Evolutionary conservation across 2,797 vertebrate species (phyloP), one percentile per base, ranked within the genome.

Genomic region (Poliocrania exsul): DNA sequence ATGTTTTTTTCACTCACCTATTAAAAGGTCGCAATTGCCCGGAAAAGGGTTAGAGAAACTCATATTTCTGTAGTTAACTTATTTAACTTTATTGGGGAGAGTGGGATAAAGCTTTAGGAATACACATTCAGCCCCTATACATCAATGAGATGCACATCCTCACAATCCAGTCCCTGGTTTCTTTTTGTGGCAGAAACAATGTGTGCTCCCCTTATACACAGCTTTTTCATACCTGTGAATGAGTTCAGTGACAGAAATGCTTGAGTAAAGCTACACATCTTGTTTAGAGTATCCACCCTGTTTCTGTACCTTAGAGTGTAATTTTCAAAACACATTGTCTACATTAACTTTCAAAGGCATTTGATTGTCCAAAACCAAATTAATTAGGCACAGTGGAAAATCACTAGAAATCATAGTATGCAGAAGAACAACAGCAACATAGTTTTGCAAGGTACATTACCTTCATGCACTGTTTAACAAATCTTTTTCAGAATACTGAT

Each of bases 81-180:
- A 7, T 50, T 74, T 72, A n/a, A 6, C 37, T 81, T 89, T 53
- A 15, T 40, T 49, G 16, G 16, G 4, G 5, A 1, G 3, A 4
- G 0, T 0, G 7, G 2, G 3, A 1, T 13, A 8, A 20, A 83
- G 8, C 1, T 33, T 19, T 65, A 83, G 15, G 11, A 62, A 54
- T 25, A 46, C 40, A 3, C 5, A 33, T 47, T 72, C 26, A 49
- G 16, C 28, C 31, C 37, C 53, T 50, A 44, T 13, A 47, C 28
- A 17, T 72, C 29, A 25, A 28, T 62, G 54, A 58, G 26, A 5
- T 20, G 6, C 28, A 72, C 21, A 44, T 31, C 28, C 13, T 60
- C 31, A 62, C 17, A 58, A 17, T 28, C 16, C 7, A 23, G 26
- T 31, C 16, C 35, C 16, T 70, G 23, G 12, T 24, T 90, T 79